A percentile compares a stretch with the other conserved stretches of the same genome.
Evolutionary conservation across 2,888 invertebrate species (phyloP).

Genomic region (Patella depressa): DNA sequence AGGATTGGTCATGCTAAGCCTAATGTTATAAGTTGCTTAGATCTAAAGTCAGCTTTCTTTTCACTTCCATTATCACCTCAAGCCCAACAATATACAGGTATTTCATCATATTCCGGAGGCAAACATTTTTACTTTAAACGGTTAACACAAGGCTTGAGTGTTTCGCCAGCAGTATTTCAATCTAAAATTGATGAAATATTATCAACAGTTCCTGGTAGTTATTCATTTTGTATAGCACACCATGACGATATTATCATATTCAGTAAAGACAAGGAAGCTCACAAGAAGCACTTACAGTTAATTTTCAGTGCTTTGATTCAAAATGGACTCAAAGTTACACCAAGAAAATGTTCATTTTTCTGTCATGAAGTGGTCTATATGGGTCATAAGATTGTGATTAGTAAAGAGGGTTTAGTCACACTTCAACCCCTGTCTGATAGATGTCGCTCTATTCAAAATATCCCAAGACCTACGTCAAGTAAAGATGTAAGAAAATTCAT

Average conservation of each 20-base stretch:
- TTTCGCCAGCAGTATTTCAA: not conserved
- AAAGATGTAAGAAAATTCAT: too few relatives aligned
- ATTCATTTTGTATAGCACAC: not conserved
- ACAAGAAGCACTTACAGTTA: not conserved
- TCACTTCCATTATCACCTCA: not conserved
- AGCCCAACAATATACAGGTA: conserved; percentile 1
- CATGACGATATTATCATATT: not conserved
- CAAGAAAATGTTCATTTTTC: too few relatives aligned
- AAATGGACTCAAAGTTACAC: not conserved
- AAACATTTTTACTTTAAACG: not conserved
- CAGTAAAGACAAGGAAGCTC: not conserved
- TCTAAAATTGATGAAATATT: not conserved
- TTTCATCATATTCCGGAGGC: not conserved
- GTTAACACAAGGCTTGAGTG: not conserved
- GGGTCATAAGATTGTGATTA: not conserved
- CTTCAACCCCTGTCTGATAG: too few relatives aligned
- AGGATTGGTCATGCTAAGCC: not conserved
- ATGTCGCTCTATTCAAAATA: too few relatives aligned
- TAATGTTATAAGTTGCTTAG: not conserved
- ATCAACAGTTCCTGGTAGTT: not conserved
- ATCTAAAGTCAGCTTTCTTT: not conserved
- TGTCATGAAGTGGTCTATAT: not conserved
- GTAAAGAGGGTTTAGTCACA: too few relatives aligned
- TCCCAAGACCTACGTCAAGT: conserved; percentile 12
- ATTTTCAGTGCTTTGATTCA: not conserved